These are phyloP conservation scores for Hermetia illucens DNA, from an alignment of 1,140 invertebrate species.

Conservation along the genomic window DNA sequence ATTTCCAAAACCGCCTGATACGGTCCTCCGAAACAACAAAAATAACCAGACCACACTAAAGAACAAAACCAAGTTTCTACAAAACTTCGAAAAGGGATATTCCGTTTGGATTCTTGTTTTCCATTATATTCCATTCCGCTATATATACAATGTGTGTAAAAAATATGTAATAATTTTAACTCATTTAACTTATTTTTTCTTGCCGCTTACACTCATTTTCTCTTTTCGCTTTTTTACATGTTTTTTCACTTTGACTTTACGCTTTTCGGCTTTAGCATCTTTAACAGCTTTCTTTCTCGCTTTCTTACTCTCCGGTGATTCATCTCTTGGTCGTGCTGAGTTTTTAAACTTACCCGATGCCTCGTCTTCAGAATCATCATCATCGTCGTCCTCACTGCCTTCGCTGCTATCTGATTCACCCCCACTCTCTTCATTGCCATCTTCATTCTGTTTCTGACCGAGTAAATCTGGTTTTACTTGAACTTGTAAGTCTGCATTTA, in stretches of 20 bases:
- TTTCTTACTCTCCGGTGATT: conserved; percentile 76
- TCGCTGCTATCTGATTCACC: conserved; percentile 33
- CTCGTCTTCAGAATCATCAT: conserved; percentile 30
- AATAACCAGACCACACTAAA: too few species aligned
- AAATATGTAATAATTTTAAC: conserved; percentile 3
- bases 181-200: conserved; percentile 15
- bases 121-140: not conserved
- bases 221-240: conserved; percentile 87
- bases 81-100: too few species aligned
- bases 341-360: conserved; percentile 47
- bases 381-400: conserved; percentile 31
- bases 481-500: conserved; percentile 66
- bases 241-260: conserved; percentile 88
- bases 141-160: not conserved
- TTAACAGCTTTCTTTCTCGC: conserved; percentile 73
- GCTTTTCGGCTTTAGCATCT: conserved; percentile 78
- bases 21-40: too few species aligned
- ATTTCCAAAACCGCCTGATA: too few species aligned
- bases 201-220: conserved; percentile 36
- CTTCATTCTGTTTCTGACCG: conserved; percentile 9
- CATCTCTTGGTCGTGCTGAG: conserved; percentile 62
- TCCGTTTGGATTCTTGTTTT: too few species aligned
- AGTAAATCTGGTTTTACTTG: conserved; percentile 40
- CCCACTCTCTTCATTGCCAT: conserved; percentile 21
- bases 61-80: too few species aligned